These are phyloP conservation scores for Fulica atra DNA, from an alignment of 2,113 vertebrate genomes.

Conservation along the genomic window DNA sequence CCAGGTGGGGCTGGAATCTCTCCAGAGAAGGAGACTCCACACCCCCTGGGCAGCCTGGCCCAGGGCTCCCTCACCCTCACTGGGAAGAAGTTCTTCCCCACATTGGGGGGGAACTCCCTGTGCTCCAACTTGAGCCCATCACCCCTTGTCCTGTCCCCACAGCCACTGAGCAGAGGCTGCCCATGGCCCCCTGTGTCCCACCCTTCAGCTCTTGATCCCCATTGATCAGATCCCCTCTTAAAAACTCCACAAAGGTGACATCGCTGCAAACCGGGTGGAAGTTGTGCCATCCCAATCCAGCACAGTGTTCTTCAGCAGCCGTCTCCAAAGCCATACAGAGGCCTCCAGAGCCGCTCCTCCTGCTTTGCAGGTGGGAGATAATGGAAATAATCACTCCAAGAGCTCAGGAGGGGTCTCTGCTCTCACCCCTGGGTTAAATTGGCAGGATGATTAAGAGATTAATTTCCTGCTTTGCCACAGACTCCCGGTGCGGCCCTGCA, in stretches of 20 bases:
- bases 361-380: not conserved
- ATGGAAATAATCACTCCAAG: not conserved
- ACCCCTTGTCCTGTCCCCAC: no score
- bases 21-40: no score
- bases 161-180: no score
- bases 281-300: rapidly evolving
- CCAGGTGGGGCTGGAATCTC: no score
- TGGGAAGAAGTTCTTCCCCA: no score
- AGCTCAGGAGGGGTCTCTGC: not conserved
- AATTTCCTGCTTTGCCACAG: not conserved
- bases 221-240: not conserved
- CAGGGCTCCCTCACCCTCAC: no score
- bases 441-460: conserved; percentile 30
- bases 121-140: no score
- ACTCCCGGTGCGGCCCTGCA: not conserved
- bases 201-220: no score
- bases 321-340: not conserved
- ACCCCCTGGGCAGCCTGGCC: no score
- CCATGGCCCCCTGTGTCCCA: no score
- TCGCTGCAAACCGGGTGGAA: not conserved
- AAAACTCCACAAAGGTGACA: not conserved
- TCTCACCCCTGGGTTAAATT: not conserved
- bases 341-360: not conserved
- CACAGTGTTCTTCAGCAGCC: rapidly evolving
- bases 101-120: no score